Conservation (phyloP, 64 coral and sea anemone species). For the Platygyra sinensis region DNA sequence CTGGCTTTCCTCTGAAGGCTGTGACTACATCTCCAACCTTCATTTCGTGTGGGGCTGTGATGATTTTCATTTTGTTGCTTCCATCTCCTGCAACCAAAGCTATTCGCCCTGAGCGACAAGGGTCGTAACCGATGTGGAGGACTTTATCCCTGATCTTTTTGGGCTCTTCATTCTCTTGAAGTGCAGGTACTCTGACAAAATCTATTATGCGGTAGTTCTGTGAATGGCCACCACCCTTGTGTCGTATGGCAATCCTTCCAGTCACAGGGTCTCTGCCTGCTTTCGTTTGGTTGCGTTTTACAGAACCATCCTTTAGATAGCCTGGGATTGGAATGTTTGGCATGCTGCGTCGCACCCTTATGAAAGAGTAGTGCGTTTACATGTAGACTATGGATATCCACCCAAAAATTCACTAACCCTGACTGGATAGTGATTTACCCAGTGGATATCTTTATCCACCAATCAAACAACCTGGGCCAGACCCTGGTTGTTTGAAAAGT, state of each 20-base stretch:
- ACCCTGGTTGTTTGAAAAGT: too few relatives aligned
- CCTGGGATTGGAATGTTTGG: conserved; percentile 84
- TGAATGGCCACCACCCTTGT: conserved; percentile 91
- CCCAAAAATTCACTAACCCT: too few relatives aligned
- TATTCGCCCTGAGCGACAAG: conserved; percentile 93
- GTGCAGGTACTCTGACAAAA: conserved; percentile 72
- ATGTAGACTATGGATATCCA: too few relatives aligned
- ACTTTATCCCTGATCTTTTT: conserved; percentile 78
- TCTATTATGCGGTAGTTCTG: conserved; percentile 96
- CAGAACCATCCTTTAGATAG: conserved; percentile 85
- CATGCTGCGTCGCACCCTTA: conserved; percentile 80
- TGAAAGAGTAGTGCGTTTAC: conserved; percentile 85
- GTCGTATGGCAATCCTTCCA: conserved; percentile 77
- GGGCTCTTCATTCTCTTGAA: conserved; percentile 11
- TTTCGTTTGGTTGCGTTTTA: conserved; percentile 69
- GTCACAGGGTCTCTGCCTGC: conserved; percentile 85
- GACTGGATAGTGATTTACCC: too few relatives aligned
- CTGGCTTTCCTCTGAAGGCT: conserved; percentile 76
- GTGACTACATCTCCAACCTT: conserved; percentile 93
- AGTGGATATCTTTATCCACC: too few relatives aligned
- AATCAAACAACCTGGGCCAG: too few relatives aligned
- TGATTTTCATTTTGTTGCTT: conserved; percentile 81
- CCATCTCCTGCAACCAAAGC: conserved; percentile 95
- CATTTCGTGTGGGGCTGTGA: conserved; percentile 87
- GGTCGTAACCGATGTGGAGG: conserved; percentile 91